These are phyloP conservation scores for Macquaria australasica DNA, from an alignment of 2,113 vertebrate genomes.

Conservation along the genomic window DNA sequence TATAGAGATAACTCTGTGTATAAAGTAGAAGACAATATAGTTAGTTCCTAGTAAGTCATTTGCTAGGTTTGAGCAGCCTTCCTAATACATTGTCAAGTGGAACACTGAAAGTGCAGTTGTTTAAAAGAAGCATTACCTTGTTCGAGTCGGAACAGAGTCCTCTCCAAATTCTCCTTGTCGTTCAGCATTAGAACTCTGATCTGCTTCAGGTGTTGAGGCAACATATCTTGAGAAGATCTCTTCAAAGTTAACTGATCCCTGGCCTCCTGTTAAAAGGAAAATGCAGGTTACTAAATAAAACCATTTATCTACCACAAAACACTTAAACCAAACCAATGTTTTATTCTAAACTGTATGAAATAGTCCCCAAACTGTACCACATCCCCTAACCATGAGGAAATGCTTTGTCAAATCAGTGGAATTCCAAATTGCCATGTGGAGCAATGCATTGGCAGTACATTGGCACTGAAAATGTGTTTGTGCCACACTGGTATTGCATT, in stretches of 20 bases:
- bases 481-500: background rate
- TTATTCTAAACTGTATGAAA: background rate
- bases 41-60: too few relatives aligned
- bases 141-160: constrained; percentile 77
- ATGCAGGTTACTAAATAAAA: background rate
- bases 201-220: constrained; percentile 80
- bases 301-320: background rate
- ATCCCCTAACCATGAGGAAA: background rate
- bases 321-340: background rate
- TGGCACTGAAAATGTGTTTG: background rate
- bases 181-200: constrained; percentile 77
- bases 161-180: constrained; percentile 70
- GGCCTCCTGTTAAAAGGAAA: constrained; percentile 54
- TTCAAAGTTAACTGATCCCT: background rate
- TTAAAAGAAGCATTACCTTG: constrained; percentile 64
- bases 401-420: background rate
- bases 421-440: background rate
- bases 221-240: constrained; percentile 59
- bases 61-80: too few relatives aligned
- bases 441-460: background rate
- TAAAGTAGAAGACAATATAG: background rate
- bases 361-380: background rate
- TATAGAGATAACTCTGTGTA: background rate
- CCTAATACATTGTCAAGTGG: background rate
- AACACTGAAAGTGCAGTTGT: background rate